Evolutionary conservation across 2,797 vertebrate genomes (phyloP), one percentile per base, ranked within the genome.

Genomic region (Paramormyrops hopkinsi): DNA sequence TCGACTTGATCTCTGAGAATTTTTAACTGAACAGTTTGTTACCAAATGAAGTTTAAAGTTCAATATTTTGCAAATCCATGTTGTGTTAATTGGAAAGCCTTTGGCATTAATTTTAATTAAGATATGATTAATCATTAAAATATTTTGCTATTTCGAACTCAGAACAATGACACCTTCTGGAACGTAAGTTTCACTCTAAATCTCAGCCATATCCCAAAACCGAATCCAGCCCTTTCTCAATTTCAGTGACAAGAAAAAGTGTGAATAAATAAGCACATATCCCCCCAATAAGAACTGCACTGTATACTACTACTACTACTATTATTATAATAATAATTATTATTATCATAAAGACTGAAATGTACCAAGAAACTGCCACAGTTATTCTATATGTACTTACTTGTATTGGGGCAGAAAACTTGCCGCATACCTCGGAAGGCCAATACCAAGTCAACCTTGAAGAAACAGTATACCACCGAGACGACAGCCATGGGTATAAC

Each of bases 361-460:
- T 44, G 29, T 88, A 46, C 14, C 22, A 33, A 59, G 11, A 76
- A 76, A 17, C 11, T 88, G 12, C 5, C 65, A 33, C 2, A n/a
- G 17, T 69, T 73, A 53, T 73, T 79, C 48, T 89, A 25, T 90
- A 22, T 5, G 6, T 50, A 88, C 86, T 41, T 73, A 89, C 69
- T 6, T 44, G 2, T 65, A 50, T 90, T 85, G 65, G 83, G 53
- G 69, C 73, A 33, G n/a, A 22, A 3, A 25, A 41, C 48, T n/a
- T 79, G n/a, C 9, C 50, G 19, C 7, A 89, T 44, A 83, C 87
- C 79, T 87, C 89, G 87, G 62, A 48, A 90, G 2, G 83, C 69
- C 59, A 92, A 85, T 54, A 90, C 90, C 17, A 92, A 17, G 14
- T 92, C 92, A 76, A 90, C 90, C 87, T 90, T 91, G 88, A 92